Base-by-base conservation (phyloP, 2,888 invertebrate genomes). In the Mayetiola destructor region DNA sequence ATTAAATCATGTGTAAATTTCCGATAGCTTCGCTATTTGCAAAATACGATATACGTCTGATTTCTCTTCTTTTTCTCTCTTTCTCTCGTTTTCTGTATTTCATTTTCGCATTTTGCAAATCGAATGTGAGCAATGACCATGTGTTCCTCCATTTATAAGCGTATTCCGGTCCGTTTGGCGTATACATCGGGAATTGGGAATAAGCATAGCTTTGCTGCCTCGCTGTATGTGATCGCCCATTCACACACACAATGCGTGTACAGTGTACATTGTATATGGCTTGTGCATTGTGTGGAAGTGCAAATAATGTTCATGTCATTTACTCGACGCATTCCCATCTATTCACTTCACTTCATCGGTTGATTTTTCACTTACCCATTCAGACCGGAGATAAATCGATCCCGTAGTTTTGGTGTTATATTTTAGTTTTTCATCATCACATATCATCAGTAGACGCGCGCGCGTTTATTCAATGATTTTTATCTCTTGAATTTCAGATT, bases 1-100 rank as follows among this genome's bases (percentile, higher is more conserved):
- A 54, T 35, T 56, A 42, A 56, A 42, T 56, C 56, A 56, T 40
- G 56, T 40, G 56, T 39, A 56, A 56, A 56, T 56, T 56, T 56
- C 30, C 37, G 56, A 56, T 56, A 56, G 56, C 39, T 29, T 20
- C 27, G 48, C 14, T 16, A 48, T 48, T 23, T n/a, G 14, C 16
- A n/a, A 6, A 6, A n/a, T 16, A n/a, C 16, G 5, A n/a, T 48
- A n/a, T 48, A 27, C 16, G 9, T 48, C 16, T 18, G 20, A 18
- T 18, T 4, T 39, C 5, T 42, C 23, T 42, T 23, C 2, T 14
- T 23, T 12, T 48, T 40, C 10, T 23, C 20, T 36, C 21, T 40
- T 23, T 4, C 5, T 40, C 21, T 40, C 21, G 21, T 14, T 40
- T 14, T n/a, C 40, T 39, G 18, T 36, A 12, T 36, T 3, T 42